A percentile compares a stretch with the other conserved stretches of the same genome.
Conservation (phyloP, 2,797 vertebrate genomes). For the Phataginus tricuspis region DNA sequence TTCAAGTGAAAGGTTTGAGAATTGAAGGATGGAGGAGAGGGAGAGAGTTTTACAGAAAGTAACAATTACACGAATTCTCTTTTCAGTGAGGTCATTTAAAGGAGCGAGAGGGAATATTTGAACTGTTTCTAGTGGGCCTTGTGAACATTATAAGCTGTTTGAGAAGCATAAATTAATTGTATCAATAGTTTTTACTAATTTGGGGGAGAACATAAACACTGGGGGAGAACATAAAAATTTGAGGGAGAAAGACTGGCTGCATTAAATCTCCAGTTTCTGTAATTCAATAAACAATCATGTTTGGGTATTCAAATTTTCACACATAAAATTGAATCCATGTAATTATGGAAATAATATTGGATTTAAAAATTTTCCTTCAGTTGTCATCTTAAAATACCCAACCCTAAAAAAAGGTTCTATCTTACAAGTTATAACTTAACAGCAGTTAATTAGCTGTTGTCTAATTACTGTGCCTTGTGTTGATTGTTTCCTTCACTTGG, state of each 20-base stretch:
- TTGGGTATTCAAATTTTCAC: background rate
- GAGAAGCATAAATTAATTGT: background rate
- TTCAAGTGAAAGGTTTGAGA: background rate
- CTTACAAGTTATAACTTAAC: background rate
- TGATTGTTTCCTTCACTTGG: background rate
- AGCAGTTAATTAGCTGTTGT: background rate
- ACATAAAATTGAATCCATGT: background rate
- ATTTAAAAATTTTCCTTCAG: background rate
- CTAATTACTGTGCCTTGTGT: background rate
- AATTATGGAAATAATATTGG: background rate
- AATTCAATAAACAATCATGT: background rate
- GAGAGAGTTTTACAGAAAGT: background rate
- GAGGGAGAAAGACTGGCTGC: background rate
- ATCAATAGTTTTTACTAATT: background rate
- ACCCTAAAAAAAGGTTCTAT: background rate
- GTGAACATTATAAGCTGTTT: background rate
- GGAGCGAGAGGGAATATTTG: background rate
- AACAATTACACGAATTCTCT: background rate
- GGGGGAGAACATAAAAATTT: too few species aligned
- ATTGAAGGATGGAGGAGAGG: background rate
- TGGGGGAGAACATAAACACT: too few species aligned
- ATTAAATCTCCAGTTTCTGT: background rate
- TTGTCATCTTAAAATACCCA: background rate
- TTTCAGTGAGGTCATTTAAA: background rate
- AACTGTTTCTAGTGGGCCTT: background rate